Base-by-base conservation (phyloP, 1,140 invertebrate genomes). In the Magallana ariakensis region DNA sequence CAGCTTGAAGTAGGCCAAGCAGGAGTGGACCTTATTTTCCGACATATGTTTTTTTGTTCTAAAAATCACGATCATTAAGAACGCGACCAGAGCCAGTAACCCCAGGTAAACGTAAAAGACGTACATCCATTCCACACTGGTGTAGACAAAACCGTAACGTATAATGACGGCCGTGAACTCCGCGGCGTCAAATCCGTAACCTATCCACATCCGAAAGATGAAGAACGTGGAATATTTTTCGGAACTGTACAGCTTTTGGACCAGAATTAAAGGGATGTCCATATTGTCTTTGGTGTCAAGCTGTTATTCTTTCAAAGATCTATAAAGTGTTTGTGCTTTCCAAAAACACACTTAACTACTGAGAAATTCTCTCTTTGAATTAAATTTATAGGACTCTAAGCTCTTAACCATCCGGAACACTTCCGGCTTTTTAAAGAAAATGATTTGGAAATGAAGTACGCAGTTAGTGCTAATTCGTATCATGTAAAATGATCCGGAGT, bases 151-250 rank as follows among this genome's bases (percentile, higher is more conserved):
- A 4, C 85, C 85, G 62, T 62, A 54, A 22, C 66, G 26, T 62
- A 66, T 83, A 56, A 80, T 55, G 1, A 55, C 22, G 26, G 82
- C 60, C 1, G 85, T 81, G 26, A 86, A 19, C 54, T 60, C 80
- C 3, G 54, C 80, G 10, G 85, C 85, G 62, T 86, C 85, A 66
- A 86, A 86, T 8, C 70, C 19, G 54, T 86, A 86, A 26, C 85
- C 85, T 9, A 55, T 56, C 85, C 85, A 86, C 85, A 86, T 83
- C 8, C 85, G 85, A 9, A 86, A 46, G n/a, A 86, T 82, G 54
- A 82, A 86, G 6, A 86, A 75, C 10, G 26, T 75, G 26, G 66
- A 75, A 10, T 75, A 75, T 13, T 75, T 75, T 26, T 75, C 33
- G 11, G 66, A 15, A 8, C 22, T 19, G 33, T 75, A 75, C 9